phyloP scores from a whole-genome alignment of 2,888 invertebrate genomes.

The Pogonocherus hispidulus region DNA sequence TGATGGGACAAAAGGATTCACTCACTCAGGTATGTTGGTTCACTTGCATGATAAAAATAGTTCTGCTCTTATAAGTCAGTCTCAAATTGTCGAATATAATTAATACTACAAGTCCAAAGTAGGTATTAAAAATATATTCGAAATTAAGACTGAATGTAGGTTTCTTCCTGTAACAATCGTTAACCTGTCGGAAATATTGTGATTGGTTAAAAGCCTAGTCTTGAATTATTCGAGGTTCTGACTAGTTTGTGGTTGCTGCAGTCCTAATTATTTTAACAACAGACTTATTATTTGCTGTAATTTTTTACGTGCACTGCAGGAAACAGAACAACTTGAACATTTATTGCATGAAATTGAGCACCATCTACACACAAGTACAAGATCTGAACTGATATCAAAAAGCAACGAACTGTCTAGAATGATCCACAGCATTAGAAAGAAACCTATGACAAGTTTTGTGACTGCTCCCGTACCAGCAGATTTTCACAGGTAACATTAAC shows the following conservation, averaged over 20 bases:
- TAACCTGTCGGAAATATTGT: too few relatives aligned
- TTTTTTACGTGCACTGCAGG: constrained; percentile 63
- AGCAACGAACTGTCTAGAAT: constrained; percentile 84
- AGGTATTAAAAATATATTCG: too few relatives aligned
- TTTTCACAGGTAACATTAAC: constrained; percentile 85
- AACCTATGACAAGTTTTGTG: constrained; percentile 91
- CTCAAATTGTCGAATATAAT: too few relatives aligned
- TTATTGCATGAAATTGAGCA: constrained; percentile 87
- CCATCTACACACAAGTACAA: constrained; percentile 82
- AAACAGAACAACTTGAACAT: constrained; percentile 91
- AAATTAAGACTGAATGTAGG: too few relatives aligned
- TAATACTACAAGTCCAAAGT: too few relatives aligned
- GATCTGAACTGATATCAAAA: constrained; percentile 87
- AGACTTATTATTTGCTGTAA: constrained; percentile 32
- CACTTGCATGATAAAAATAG: too few relatives aligned
- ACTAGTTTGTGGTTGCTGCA: too few relatives aligned
- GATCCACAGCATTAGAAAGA: constrained; percentile 88
- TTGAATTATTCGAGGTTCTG: too few relatives aligned
- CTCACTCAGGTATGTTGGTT: constrained; percentile 76
- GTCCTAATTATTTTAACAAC: too few relatives aligned
- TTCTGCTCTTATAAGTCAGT: too few relatives aligned
- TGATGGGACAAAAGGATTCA: constrained; percentile 90
- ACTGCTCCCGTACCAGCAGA: constrained; percentile 92
- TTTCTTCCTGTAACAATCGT: too few relatives aligned
- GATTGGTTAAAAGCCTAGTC: too few relatives aligned